These are phyloP conservation scores for Xenopus tropicalis DNA, from an alignment of 2,113 vertebrate genomes.

Conservation along the genomic window UCB_Xtro_10.0 CM004448.2:79477501-79478000, in stretches of 20 bases:
- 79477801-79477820: not conserved
- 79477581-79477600: constrained; percentile 35
- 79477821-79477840: not conserved
- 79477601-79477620: constrained; percentile 2
- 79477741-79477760: too few species aligned
- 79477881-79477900: constrained; percentile 4
- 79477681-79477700: not conserved
- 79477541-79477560: constrained; percentile 29
- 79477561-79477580: constrained; percentile 21
- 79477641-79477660: constrained; percentile 21
- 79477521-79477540: constrained; percentile 20
- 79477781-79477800: too few species aligned
- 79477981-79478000: too few species aligned
- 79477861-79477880: constrained; percentile 1
- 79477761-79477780: too few species aligned
- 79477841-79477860: constrained; percentile 1
- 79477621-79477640: not conserved
- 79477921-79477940: constrained; percentile 1
- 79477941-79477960: not conserved
- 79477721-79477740: too few species aligned
- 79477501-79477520: too few species aligned
- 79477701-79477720: not conserved
- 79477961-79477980: too few species aligned
- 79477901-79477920: not conserved
- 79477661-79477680: constrained; percentile 10